phyloP scores from a whole-genome alignment of 2,797 vertebrate genomes.

The Varecia variegata region DNA sequence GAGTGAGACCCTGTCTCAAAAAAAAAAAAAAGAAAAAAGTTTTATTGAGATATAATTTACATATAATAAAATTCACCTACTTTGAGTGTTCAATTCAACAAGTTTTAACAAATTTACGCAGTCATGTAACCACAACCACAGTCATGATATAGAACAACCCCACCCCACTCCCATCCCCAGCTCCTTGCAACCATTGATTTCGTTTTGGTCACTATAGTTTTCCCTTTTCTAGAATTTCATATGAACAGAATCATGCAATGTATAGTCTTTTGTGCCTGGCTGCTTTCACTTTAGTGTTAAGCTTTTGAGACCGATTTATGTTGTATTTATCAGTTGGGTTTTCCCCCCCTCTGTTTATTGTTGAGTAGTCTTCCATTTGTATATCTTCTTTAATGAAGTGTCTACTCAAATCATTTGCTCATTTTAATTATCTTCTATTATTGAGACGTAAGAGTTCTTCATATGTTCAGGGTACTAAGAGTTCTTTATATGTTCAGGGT shows the following conservation, averaged over 20 bases:
- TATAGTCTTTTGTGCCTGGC: not conserved
- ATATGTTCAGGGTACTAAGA: no score
- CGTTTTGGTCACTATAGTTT: not conserved
- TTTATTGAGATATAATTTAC: not conserved
- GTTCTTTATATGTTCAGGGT: not conserved
- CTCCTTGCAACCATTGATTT: not conserved
- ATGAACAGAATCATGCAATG: not conserved
- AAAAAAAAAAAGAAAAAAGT: not conserved
- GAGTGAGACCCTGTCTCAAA: no score
- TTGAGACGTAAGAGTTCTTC: not conserved
- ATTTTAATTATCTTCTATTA: not conserved
- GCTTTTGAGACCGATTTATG: not conserved
- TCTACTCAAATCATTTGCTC: not conserved
- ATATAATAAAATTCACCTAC: not conserved
- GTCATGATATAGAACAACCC: not conserved
- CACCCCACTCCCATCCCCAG: not conserved
- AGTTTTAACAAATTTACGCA: not conserved
- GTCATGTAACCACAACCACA: no score
- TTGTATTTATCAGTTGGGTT: not conserved
- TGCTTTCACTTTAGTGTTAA: not conserved
- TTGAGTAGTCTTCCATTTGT: not conserved
- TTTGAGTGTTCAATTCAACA: not conserved
- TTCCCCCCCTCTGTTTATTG: no score
- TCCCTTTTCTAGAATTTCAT: not conserved
- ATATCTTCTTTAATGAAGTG: not conserved